phyloP scores from a whole-genome alignment of 2,888 invertebrate genomes.

The Hoplodrina ambigua region DNA sequence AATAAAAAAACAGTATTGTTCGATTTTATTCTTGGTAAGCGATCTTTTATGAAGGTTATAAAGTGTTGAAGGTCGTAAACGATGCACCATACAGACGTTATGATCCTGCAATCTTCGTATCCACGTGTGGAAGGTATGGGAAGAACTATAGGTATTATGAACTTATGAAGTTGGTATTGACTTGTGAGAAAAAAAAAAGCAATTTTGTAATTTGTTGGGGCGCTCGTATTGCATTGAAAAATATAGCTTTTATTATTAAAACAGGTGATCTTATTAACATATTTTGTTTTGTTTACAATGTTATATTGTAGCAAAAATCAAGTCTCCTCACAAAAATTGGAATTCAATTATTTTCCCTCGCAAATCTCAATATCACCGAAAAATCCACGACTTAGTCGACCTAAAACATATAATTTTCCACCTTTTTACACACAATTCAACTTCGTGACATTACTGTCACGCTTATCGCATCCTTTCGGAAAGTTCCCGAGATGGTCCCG shows the following conservation, averaged over 20 bases:
- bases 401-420: conserved; percentile 31
- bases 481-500: conserved; percentile 39
- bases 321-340: neutral
- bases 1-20: conserved; percentile 7
- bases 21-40: conserved; percentile 16
- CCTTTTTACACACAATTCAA: conserved; percentile 42
- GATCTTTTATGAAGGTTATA: conserved; percentile 22
- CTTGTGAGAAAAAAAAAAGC: conserved; percentile 7
- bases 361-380: neutral
- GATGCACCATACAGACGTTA: neutral
- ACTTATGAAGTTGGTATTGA: neutral
- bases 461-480: conserved; percentile 42
- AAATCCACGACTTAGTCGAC: neutral
- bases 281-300: neutral
- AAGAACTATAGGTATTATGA: neutral
- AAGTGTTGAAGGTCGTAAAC: conserved; percentile 7
- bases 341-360: neutral
- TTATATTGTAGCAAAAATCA: neutral
- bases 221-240: too few species aligned
- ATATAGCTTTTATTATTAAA: too few species aligned
- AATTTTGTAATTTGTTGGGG: neutral
- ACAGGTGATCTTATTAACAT: too few species aligned
- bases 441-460: conserved; percentile 41
- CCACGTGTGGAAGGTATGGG: conserved; percentile 1
- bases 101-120: neutral